Conservation (phyloP, 2,797 vertebrate species). For the Mus minutoides region DNA sequence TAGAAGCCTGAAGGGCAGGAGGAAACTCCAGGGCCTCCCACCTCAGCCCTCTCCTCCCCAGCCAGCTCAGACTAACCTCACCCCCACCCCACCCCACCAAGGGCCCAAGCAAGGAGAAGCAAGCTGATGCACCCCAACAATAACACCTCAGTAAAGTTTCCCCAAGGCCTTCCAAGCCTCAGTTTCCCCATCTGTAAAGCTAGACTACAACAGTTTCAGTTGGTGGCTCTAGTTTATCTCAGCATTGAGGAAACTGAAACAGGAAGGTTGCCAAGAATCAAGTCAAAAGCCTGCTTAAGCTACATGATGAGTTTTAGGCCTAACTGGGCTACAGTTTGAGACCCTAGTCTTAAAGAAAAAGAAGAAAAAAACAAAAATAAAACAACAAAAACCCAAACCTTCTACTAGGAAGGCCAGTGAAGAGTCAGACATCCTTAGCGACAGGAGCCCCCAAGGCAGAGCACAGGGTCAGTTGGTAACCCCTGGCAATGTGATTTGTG, state of each 20-base stretch:
- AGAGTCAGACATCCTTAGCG: too few species aligned
- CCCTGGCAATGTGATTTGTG: too few species aligned
- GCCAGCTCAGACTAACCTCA: background rate
- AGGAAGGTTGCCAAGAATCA: background rate
- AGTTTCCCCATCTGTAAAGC: constrained; percentile 38
- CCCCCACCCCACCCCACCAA: background rate
- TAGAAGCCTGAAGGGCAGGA: constrained; percentile 78
- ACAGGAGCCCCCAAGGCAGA: too few species aligned
- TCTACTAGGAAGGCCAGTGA: background rate
- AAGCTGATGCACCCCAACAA: background rate
- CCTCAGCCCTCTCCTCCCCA: constrained; percentile 30
- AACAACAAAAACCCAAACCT: background rate
- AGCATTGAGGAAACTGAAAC: background rate
- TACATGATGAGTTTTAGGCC: background rate
- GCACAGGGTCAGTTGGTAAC: too few species aligned
- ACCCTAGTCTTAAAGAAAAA: background rate
- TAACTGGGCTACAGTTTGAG: background rate
- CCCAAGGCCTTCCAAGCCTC: constrained; percentile 9
- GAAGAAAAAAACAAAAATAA: background rate
- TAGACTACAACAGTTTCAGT: background rate
- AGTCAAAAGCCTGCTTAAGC: background rate
- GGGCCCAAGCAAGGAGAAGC: background rate
- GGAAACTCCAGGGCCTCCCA: constrained; percentile 73
- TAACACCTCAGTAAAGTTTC: background rate
- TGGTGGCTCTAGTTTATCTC: background rate